Percentiles rank a stretch among this genome's conserved stretches.
Conservation (phyloP, 1,140 invertebrate species). For the Nephila pilipes region DNA sequence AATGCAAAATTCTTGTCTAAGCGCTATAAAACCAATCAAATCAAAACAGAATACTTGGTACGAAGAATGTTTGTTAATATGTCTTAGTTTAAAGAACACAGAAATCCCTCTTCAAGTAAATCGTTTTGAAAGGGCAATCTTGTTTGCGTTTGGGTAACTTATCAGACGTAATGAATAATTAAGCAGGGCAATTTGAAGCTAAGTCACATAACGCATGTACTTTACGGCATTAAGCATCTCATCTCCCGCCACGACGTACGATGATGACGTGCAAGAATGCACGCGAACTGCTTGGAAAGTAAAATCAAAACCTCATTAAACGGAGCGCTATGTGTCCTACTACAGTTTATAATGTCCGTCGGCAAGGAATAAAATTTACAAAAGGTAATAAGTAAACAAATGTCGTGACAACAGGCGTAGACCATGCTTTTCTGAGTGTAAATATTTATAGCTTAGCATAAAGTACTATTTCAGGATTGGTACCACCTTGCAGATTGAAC, state of each 20-base stretch:
- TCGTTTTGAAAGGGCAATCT: constrained; percentile 12
- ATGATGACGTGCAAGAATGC: constrained; percentile 59
- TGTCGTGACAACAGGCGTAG: constrained; percentile 44
- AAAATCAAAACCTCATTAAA: constrained; percentile 54
- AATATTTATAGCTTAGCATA: constrained; percentile 47
- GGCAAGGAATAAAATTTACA: constrained; percentile 48
- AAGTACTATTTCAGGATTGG: background rate
- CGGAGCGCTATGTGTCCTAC: background rate
- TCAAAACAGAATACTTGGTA: background rate
- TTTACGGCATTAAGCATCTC: constrained; percentile 23
- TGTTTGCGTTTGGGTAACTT: constrained; percentile 37
- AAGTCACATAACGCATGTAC: constrained; percentile 61
- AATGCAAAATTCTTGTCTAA: too few relatives aligned
- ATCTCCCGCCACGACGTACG: background rate
- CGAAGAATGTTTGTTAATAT: background rate
- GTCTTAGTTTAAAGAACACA: background rate
- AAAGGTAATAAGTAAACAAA: constrained; percentile 68
- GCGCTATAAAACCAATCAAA: too few relatives aligned
- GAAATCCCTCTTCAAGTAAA: constrained; percentile 19
- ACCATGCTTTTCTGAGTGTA: constrained; percentile 11
- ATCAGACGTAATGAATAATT: constrained; percentile 60
- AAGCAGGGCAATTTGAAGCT: constrained; percentile 49
- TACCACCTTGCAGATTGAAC: background rate
- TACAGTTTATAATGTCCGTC: constrained; percentile 41
- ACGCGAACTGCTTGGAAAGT: background rate